Evolutionary conservation across 2,113 vertebrate species (phyloP), one percentile per base, ranked within the genome.

Genomic region (Pterocles orientalis): DNA sequence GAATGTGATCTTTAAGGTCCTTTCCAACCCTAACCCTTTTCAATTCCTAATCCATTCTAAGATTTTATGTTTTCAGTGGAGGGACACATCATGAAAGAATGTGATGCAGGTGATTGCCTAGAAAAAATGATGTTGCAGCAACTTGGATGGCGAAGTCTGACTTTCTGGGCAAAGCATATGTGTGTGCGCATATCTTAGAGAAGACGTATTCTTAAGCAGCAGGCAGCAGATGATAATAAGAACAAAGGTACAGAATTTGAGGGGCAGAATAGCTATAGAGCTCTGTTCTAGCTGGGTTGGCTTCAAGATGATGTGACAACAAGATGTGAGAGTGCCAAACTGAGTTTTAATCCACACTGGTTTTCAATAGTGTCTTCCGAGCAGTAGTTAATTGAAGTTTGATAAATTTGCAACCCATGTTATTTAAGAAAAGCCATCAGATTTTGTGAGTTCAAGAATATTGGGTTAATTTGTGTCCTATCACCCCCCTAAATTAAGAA

Each of bases 171-270:
- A 50, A 54, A 91, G 41, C 15, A 13, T 8, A 3, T 43, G 21
- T 10, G 2, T 29, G 17, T 0, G 1, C 7, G n/a, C n/a, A n/a
- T n/a, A 7, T 87, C n/a, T 34, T 86, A 9, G 47, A 66, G 10
- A 25, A 58, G 2, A 25, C 0, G 1, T 76, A 8, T 51, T 91
- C 51, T 23, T 76, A 34, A 56, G 47, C 29, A 66, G 50, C 15
- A 41, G 19, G 53, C 15, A 79, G 31, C 18, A 51, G 50, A 36
- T 60, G 14, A 70, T 48, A 33, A 6, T 43, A 62, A 66, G n/a
- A 84, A 21, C 8, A 39, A 75, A 50, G 18, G 39, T 76, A 3
- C 25, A 51, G 36, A 80, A 60, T 47, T n/a, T 57, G 33, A 77
- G 70, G 26, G 26, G 7, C 45, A 72, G 12, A 85, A 71, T 41